Conservation (phyloP, 2,797 vertebrate genomes). For the Propithecus perrieri region DNA sequence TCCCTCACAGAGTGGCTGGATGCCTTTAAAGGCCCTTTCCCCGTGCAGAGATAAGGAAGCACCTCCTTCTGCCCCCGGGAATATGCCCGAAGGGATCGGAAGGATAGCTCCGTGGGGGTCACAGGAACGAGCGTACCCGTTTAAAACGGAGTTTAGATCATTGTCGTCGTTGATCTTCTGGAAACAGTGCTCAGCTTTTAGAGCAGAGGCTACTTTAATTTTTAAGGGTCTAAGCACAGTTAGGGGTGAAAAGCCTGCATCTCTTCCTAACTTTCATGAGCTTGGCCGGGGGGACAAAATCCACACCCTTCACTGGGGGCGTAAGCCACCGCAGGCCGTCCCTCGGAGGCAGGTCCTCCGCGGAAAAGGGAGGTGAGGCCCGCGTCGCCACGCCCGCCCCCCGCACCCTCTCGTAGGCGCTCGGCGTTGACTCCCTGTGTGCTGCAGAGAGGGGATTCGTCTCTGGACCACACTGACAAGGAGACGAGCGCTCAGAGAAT, state of each 20-base stretch:
- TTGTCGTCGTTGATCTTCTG: not conserved
- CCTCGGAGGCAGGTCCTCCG: not conserved
- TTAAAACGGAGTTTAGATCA: not conserved
- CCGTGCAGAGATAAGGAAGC: not conserved
- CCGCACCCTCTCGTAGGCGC: accelerated
- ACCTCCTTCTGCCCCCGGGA: not conserved
- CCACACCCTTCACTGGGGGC: accelerated
- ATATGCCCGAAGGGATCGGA: not conserved
- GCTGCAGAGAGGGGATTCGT: too few relatives aligned
- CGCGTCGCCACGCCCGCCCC: not conserved
- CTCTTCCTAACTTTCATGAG: not conserved
- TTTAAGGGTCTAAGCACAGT: not conserved
- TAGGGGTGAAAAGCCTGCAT: not conserved
- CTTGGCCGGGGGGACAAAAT: not conserved
- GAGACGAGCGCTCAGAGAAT: not conserved
- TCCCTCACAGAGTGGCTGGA: not conserved
- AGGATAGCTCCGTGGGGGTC: not conserved
- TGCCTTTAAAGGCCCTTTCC: not conserved
- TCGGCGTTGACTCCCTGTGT: not conserved
- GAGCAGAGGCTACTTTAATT: not conserved
- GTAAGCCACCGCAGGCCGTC: accelerated
- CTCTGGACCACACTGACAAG: not conserved
- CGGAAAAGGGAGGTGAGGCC: not conserved
- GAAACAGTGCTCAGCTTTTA: not conserved
- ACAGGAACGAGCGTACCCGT: not conserved